Conservation (phyloP, 2,113 vertebrate genomes). For the Antigone vipio region DNA sequence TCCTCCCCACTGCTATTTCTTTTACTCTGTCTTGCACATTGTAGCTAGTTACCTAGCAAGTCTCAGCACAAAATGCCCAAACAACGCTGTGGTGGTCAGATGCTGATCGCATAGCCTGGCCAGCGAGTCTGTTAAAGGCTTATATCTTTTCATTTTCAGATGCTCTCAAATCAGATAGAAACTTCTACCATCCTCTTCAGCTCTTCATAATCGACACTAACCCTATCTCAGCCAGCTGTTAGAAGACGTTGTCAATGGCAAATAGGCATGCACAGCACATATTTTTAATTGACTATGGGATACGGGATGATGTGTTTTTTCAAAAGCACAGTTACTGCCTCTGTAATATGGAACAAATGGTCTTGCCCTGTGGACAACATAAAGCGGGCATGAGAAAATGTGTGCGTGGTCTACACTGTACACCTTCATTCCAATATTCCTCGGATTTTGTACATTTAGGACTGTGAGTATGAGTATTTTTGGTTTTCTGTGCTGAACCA, state of each 20-base stretch:
- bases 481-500: constrained; percentile 21
- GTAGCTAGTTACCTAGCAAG: constrained; percentile 33
- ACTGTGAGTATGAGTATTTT: background rate
- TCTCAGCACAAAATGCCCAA: background rate
- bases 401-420: background rate
- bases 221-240: background rate
- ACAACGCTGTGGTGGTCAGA: constrained; percentile 27
- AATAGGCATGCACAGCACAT: background rate
- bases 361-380: background rate
- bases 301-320: background rate
- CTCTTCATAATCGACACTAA: background rate
- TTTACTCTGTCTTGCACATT: background rate
- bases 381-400: constrained; percentile 9
- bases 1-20: background rate
- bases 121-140: background rate
- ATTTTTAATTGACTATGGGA: constrained; percentile 20
- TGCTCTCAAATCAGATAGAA: constrained; percentile 19
- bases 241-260: background rate
- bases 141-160: background rate
- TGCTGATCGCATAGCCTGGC: background rate
- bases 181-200: background rate
- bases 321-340: background rate
- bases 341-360: constrained; percentile 11
- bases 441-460: background rate
- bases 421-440: constrained; percentile 25